Conservation (phyloP, 2,797 vertebrate genomes). For the Merluccius polli region DNA sequence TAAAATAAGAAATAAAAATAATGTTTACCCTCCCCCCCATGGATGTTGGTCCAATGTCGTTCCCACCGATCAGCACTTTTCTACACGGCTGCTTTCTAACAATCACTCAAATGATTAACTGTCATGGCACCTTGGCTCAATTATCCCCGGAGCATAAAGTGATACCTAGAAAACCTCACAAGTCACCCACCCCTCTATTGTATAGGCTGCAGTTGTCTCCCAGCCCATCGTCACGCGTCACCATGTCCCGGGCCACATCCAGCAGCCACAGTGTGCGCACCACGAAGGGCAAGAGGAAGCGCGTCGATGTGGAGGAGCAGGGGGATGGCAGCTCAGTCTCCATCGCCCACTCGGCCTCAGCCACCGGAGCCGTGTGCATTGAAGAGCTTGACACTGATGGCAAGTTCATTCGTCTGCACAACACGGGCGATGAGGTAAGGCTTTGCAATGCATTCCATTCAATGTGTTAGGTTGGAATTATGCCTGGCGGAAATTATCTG, state of each 20-base stretch:
- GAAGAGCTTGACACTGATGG: conserved; percentile 89
- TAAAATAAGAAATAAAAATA: no score
- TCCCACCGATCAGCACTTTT: no score
- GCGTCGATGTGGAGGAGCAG: conserved; percentile 80
- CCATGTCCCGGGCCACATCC: conserved; percentile 81
- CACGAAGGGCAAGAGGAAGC: conserved; percentile 82
- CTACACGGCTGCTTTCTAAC: no score
- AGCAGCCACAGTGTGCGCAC: conserved; percentile 78
- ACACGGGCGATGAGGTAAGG: conserved; percentile 81
- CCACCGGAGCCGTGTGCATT: conserved; percentile 79
- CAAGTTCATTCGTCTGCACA: conserved; percentile 85
- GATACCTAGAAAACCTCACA: no score
- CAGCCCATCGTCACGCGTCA: conserved; percentile 81
- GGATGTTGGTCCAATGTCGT: no score
- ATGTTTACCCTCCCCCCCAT: no score
- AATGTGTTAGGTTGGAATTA: no score
- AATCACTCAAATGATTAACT: no score
- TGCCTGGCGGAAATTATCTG: no score
- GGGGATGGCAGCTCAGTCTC: conserved; percentile 87
- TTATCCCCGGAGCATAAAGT: no score
- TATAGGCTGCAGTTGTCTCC: conserved; percentile 82
- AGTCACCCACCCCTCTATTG: neutral
- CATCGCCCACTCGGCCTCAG: conserved; percentile 84
- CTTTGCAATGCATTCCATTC: neutral
- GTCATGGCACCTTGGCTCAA: no score